Evolutionary conservation across 2,888 invertebrate genomes (phyloP), one percentile per base, ranked within the genome.

Genomic region (Scelioninae gen. 1): DNA sequence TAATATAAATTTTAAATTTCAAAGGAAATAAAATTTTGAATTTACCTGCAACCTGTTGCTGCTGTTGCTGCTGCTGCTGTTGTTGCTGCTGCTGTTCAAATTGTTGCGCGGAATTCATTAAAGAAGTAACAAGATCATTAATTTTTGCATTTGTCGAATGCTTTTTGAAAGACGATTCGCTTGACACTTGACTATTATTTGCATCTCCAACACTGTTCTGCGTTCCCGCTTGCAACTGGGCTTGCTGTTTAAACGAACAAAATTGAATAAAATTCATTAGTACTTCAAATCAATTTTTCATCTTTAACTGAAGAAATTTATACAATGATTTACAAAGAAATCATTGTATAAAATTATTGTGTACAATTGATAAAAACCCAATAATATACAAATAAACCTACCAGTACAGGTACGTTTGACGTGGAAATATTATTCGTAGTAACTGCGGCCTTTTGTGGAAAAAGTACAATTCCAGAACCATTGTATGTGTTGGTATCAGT

Each of bases 61-160:
- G n/a, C n/a, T n/a, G n/a, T n/a, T n/a, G n/a, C n/a, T n/a, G n/a
- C n/a, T n/a, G n/a, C n/a, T n/a, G n/a, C n/a, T n/a, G n/a, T n/a
- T n/a, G n/a, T n/a, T n/a, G n/a, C n/a, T 96, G 96, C 85, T 95
- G 95, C 89, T 96, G 96, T 91, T 95, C 95, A 91, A 96, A 96
- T 90, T 96, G 96, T 91, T 96, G 96, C 49, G 96, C 96, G 8
- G 96, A 96, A 90, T 96, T 96, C 96, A 96, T 96, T 45, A 96
- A 94, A 90, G 96, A 96, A 83, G 95, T 96, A 82, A 96, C 96
- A 86, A 97, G 94, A 62, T 96, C 96, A 90, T 95, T 96, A 87
- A 96, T 96, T 75, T 96, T 95, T 38, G 95, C 94, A 88, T 94
- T 95, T 87, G 94, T 94, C 55, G 92, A 90, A 83, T 92, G 89